Conservation (phyloP, 2,888 invertebrate genomes). For the Abscondita cerata region DNA sequence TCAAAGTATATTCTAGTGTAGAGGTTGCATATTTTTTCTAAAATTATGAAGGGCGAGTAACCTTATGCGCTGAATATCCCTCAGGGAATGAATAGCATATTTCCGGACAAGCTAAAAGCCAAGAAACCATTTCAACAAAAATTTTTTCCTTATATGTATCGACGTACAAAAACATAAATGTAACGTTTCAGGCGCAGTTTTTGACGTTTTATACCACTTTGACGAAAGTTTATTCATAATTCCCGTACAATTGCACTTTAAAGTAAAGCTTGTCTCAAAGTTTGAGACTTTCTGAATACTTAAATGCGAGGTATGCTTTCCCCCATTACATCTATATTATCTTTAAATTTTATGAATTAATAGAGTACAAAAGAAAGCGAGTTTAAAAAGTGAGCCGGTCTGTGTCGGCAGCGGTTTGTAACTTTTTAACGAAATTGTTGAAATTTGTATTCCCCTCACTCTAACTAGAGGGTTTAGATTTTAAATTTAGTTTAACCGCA, state of each 20-base stretch:
- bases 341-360: constrained; percentile 46
- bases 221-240: constrained; percentile 11
- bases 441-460: constrained; percentile 55
- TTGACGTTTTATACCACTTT: constrained; percentile 1
- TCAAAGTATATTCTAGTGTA: background rate
- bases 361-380: constrained; percentile 36
- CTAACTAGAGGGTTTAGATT: constrained; percentile 52
- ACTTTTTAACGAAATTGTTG: constrained; percentile 55
- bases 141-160: constrained; percentile 14
- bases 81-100: constrained; percentile 29
- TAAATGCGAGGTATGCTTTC: constrained; percentile 22
- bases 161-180: constrained; percentile 1
- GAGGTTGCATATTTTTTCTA: constrained; percentile 9
- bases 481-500: constrained; percentile 51
- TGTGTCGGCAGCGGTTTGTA: constrained; percentile 48
- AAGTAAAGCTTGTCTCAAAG: constrained; percentile 12
- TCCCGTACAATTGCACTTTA: constrained; percentile 11
- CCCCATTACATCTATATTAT: constrained; percentile 35
- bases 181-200: background rate
- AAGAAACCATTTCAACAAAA: constrained; percentile 26
- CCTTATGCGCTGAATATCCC: constrained; percentile 30
- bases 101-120: constrained; percentile 33
- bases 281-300: constrained; percentile 11
- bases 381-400: constrained; percentile 24
- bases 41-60: constrained; percentile 20